Evolutionary conservation across 2,113 vertebrate species (phyloP).

Genomic region (Calonectris borealis): DNA sequence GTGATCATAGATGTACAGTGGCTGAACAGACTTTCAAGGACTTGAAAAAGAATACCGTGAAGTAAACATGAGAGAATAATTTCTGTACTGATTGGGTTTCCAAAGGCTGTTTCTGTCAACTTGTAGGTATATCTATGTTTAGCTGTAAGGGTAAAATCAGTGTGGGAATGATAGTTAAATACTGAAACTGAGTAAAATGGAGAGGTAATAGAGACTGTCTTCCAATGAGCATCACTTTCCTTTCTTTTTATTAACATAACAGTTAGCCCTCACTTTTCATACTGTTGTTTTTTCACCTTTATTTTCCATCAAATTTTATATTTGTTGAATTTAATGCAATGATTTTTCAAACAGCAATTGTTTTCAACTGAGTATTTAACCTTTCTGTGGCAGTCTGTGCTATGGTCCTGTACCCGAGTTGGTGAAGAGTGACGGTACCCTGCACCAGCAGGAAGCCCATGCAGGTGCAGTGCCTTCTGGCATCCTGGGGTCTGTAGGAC

Average conservation of each 20-base stretch:
- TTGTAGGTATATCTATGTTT: not conserved
- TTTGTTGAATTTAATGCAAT: not conserved
- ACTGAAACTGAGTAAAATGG: not conserved
- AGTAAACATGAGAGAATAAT: not conserved
- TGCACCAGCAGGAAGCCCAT: not conserved
- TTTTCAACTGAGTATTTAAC: not conserved
- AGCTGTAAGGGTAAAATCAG: not conserved
- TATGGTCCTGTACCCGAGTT: fast-evolving
- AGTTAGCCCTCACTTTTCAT: not conserved
- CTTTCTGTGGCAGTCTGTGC: not conserved
- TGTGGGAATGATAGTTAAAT: not conserved
- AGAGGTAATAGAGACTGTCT: not conserved
- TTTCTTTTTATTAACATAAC: not conserved
- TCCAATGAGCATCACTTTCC: not conserved
- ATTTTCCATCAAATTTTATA: not conserved
- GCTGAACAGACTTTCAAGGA: not conserved
- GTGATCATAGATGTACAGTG: not conserved
- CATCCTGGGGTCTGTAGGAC: not conserved
- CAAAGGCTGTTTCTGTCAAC: not conserved
- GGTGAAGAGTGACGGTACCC: not conserved
- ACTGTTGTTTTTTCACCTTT: not conserved
- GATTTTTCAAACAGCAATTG: not conserved
- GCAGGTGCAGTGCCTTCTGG: not conserved
- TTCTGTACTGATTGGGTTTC: not conserved
- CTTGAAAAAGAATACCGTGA: not conserved